Base-by-base conservation (phyloP, 2,888 invertebrate genomes). In the Ophion costatus region DNA sequence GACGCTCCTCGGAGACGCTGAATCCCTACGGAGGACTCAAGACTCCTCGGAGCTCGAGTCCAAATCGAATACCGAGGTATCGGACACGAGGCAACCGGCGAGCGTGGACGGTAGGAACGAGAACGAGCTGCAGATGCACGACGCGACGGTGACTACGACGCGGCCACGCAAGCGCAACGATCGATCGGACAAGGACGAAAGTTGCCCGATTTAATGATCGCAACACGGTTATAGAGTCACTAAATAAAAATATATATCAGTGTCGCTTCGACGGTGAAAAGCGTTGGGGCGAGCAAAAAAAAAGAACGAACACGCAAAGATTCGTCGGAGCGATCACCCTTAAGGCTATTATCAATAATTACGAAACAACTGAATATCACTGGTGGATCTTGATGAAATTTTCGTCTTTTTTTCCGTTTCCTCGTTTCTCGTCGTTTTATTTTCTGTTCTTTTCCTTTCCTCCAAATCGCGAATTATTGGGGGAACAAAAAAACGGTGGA, bases 1-100 rank as follows among this genome's bases (percentile, higher is more conserved):
- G 20, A 92, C 91, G 76, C 92, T 91, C 89, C 88, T 92, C 38
- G 93, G 92, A 0, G 93, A 93, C 79, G 91, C 89, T 1, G 92
- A 91, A 70, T 91, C 92, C 33, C 89, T 91, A 29, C 88, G 89
- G 78, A 89, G 89, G 70, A 91, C 89, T 1, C 90, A 90, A 73
- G 90, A 89, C 20, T 89, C 91, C 0, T 88, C 86, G 56, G 86
- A 85, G n/a, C 87, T 80, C 73, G 89, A 89, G 61, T 87, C 89
- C 20, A 91, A 89, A 78, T 87, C 87, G 20, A 87, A 87, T 33
- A 57, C 84, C 10, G 90, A 90, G 38, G 89, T 91, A 76, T 89
- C 92, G 3, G 91, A 92, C 70, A 92, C 91, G 20, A 92, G 92
- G 90, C 91, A 91, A 89, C 38, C 51, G 14, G 51, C 17, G 17